phyloP scores from a whole-genome alignment of 2,797 vertebrate genomes.

The Cyclopterus lumpus region DNA sequence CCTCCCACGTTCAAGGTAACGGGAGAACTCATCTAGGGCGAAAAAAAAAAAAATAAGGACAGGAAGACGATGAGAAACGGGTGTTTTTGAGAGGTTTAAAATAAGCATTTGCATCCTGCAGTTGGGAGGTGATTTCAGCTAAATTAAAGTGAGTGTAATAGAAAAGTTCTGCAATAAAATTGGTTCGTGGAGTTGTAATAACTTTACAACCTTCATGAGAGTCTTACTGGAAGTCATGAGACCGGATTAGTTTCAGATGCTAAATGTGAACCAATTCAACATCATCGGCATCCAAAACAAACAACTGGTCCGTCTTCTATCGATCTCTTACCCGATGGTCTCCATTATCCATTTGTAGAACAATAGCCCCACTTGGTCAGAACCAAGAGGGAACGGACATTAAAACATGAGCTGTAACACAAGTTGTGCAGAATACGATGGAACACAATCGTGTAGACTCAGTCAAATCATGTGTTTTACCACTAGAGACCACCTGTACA shows the following conservation, averaged over 20 bases:
- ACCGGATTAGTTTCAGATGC: neutral
- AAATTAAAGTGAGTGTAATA: neutral
- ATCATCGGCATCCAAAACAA: neutral
- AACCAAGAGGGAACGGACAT: conserved; percentile 58
- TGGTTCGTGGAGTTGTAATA: too few species aligned
- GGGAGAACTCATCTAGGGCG: conserved; percentile 92
- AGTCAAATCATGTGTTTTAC: conserved; percentile 11
- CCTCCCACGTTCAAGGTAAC: conserved; percentile 98
- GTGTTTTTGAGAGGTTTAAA: neutral
- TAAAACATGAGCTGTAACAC: conserved; percentile 27
- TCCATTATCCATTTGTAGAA: conserved; percentile 97
- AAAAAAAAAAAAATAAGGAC: conserved; percentile 12
- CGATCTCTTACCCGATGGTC: conserved; percentile 91
- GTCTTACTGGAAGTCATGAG: neutral
- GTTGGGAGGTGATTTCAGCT: neutral
- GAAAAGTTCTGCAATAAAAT: neutral
- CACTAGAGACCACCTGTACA: neutral
- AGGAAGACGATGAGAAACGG: neutral
- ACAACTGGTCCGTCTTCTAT: conserved; percentile 9
- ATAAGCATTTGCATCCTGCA: neutral
- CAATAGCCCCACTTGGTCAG: conserved; percentile 66
- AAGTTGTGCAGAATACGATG: conserved; percentile 6
- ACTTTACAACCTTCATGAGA: too few species aligned
- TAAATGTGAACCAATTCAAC: neutral
- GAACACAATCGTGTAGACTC: conserved; percentile 1